Conservation (phyloP, 2,888 invertebrate genomes). For the Habroteleia sp. region DNA sequence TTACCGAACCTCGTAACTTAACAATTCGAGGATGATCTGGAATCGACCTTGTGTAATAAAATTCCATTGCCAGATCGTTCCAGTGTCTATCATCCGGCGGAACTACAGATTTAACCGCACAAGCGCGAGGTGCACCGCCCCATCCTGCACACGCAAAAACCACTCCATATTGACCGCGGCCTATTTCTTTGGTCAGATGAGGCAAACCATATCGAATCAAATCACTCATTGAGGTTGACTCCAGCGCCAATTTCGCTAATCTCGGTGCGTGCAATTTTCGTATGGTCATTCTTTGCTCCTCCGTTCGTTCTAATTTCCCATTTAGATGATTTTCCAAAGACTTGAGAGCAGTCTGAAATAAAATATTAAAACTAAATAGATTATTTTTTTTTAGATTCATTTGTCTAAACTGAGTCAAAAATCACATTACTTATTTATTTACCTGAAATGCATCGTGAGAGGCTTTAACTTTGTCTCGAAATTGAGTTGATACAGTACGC, state of each 20-base stretch:
- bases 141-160: conserved; percentile 89
- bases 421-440: conserved; percentile 3
- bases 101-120: conserved; percentile 93
- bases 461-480: conserved; percentile 87
- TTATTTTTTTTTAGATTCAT: too few relatives aligned
- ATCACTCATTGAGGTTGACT: conserved; percentile 92
- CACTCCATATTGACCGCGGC: conserved; percentile 94
- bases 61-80: conserved; percentile 95
- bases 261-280: conserved; percentile 90
- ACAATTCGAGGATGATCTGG: conserved; percentile 91
- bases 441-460: conserved; percentile 88
- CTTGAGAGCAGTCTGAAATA: conserved; percentile 84
- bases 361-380: not conserved
- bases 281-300: conserved; percentile 89
- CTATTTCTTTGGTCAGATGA: conserved; percentile 85
- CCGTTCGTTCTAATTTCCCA: conserved; percentile 89
- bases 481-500: conserved; percentile 87
- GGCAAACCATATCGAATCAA: conserved; percentile 88
- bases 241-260: conserved; percentile 90
- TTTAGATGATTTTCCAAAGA: conserved; percentile 87
- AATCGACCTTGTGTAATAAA: conserved; percentile 93
- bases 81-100: conserved; percentile 94
- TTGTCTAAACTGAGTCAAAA: too few relatives aligned
- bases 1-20: conserved; percentile 88
- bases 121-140: conserved; percentile 88